Base-by-base conservation (phyloP, 2,888 invertebrate species). In the Abrostola tripartita region DNA sequence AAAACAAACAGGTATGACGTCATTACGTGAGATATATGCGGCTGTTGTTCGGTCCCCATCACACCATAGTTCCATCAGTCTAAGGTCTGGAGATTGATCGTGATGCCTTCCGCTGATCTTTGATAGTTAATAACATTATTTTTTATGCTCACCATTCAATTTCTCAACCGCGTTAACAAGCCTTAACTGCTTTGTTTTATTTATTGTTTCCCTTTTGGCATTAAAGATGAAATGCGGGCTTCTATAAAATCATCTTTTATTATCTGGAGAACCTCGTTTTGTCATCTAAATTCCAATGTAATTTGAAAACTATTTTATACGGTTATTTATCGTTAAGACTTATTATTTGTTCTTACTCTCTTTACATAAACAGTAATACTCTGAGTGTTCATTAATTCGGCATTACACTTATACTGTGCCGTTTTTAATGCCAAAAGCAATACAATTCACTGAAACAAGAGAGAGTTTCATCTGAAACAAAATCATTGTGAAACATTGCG, bases 1-100 rank as follows among this genome's bases (percentile, higher is more conserved):
- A 72, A 68, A 69, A 72, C 49, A 78, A 78, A 78, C 76, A 77
- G 57, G 41, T 62, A 37, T 75, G 61, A 62, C 69, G 77, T 69
- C 61, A 62, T 37, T 60, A 12, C 63, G 55, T 68, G 63, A 76
- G 68, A 59, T 68, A 24, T 56, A 72, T 68, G 52, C 41, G 62
- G 42, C 49, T 73, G 66, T 75, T 75, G 61, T 65, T 71, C 47
- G 60, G 10, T 24, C 12, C n/a, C 41, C 9, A 24, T 36, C 14
- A 44, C 11, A 51, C 10, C 42, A 60, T n/a, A 37, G 24, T 37
- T 42, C 41, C 7, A 38, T 37, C 50, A 40, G 36, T n/a, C 37
- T 54, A 55, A 69, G 71, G 60, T 12, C 6, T 24, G 6, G 49
- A 55, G 44, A 58, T 61, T 65, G 54, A 55, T 72, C 40, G 37